These are phyloP conservation scores for Podocnemis expansa DNA, from an alignment of 2,113 vertebrate genomes.

Conservation along the genomic window DNA sequence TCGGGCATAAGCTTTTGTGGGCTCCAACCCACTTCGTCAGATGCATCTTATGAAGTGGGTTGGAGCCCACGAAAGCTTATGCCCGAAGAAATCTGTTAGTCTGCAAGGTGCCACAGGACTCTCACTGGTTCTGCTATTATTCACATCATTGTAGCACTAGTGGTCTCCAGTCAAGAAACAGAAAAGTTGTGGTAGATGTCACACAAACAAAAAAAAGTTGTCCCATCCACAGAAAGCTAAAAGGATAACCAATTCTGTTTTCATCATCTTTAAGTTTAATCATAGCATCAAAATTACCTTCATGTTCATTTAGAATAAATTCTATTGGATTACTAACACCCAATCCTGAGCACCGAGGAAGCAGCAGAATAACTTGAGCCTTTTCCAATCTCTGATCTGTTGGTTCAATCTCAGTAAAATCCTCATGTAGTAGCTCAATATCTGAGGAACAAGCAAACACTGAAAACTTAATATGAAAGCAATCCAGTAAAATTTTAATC, in stretches of 20 bases:
- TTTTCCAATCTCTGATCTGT: constrained; percentile 78
- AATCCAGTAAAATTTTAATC: background rate
- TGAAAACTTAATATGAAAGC: background rate
- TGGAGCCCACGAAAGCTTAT: no score
- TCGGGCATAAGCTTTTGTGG: no score
- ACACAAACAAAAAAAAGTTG: background rate
- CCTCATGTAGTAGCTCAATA: constrained; percentile 82
- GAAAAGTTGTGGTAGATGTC: background rate
- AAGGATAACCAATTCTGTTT: background rate
- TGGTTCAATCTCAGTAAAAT: constrained; percentile 79
- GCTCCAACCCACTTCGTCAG: no score
- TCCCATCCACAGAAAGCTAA: background rate
- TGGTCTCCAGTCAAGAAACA: background rate
- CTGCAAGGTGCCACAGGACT: no score
- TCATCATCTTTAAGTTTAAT: background rate
- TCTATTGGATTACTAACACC: constrained; percentile 89
- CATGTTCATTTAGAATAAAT: constrained; percentile 86
- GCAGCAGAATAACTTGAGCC: constrained; percentile 84
- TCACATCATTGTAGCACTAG: background rate
- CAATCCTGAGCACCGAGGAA: constrained; percentile 87
- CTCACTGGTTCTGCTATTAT: background rate
- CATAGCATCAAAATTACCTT: constrained; percentile 77
- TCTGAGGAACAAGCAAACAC: constrained; percentile 72
- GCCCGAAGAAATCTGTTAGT: no score
- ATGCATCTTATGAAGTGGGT: no score